Evolutionary conservation across 2,888 invertebrate genomes (phyloP), one percentile per base, ranked within the genome.

Genomic region (Plebejus melissa): DNA sequence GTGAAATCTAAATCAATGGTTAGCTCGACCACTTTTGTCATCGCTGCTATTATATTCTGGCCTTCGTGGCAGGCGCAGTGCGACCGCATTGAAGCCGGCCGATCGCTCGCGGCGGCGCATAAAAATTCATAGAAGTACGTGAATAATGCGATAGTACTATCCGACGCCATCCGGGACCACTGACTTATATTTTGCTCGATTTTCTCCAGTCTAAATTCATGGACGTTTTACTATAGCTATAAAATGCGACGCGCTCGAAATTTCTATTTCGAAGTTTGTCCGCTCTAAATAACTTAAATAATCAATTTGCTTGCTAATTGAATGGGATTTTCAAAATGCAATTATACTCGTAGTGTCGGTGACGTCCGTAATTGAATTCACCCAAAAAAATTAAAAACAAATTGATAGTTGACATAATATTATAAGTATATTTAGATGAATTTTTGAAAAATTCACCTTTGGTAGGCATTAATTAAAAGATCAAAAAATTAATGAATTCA

Each of bases 1-100:
- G 85, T 86, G 84, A 87, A 91, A 90, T 88, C 88, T 88, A 90
- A 93, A 93, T 93, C 93, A 92, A 92, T 92, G 93, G 93, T 91
- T 86, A 90, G 89, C 85, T 82, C 87, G 83, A 85, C 87, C 88
- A 91, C 90, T 91, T 92, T 90, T 92, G 89, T 91, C 90, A 90
- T 90, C 88, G 88, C 88, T 84, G 83, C 90, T 83, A 89, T 90
- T 90, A 90, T 88, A 85, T 86, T 85, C 86, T 83, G 85, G 83
- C 83, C 85, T 82, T 82, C 81, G 83, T 81, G 82, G 86, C 82
- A 81, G 83, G 80, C 82, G 83, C 82, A 84, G 87, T 88, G 87
- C 83, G 82, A 83, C 83, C 83, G 83, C 81, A 82, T 81, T 77
- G 78, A 78, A 77, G 75, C 79, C 78, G 78, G 79, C 79, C 83